Evolutionary conservation across 2,797 vertebrate species (phyloP).

Genomic region (Enteromius viviparus): DNA sequence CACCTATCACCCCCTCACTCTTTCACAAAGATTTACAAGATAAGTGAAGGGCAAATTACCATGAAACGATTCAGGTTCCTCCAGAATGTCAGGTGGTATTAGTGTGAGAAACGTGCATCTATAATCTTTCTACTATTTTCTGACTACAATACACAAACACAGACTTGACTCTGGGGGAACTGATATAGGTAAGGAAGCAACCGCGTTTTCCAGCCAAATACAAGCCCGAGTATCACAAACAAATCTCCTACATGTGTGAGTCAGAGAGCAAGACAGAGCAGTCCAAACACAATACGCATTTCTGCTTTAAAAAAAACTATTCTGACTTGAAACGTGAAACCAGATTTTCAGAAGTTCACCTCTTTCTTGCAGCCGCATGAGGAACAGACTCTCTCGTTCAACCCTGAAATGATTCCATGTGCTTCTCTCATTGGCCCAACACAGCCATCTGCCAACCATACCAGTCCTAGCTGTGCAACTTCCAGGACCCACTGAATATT

Average conservation of each 20-base stretch:
- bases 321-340: constrained; percentile 30
- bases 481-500: constrained; percentile 20
- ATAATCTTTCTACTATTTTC: constrained; percentile 50
- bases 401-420: constrained; percentile 67
- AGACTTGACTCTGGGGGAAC: constrained; percentile 11
- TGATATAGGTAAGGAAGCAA: neutral
- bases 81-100: constrained; percentile 73
- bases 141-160: constrained; percentile 35
- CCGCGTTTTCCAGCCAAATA: neutral
- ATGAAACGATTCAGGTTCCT: constrained; percentile 74
- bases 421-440: constrained; percentile 66
- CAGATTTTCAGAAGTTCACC: constrained; percentile 22
- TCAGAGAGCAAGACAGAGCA: neutral
- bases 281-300: constrained; percentile 13
- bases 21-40: constrained; percentile 76
- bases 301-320: constrained; percentile 10
- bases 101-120: constrained; percentile 53
- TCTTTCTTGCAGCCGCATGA: constrained; percentile 63
- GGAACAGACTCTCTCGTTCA: constrained; percentile 75
- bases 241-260: constrained; percentile 22
- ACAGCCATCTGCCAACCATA: constrained; percentile 22
- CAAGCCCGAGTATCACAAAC: neutral
- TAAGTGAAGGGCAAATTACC: constrained; percentile 76
- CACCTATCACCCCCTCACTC: constrained; percentile 74
- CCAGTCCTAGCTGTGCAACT: constrained; percentile 11